Percentiles rank a stretch among this genome's conserved stretches.
Conservation (phyloP, 2,113 vertebrate species). For the Brachyistius frenatus region DNA sequence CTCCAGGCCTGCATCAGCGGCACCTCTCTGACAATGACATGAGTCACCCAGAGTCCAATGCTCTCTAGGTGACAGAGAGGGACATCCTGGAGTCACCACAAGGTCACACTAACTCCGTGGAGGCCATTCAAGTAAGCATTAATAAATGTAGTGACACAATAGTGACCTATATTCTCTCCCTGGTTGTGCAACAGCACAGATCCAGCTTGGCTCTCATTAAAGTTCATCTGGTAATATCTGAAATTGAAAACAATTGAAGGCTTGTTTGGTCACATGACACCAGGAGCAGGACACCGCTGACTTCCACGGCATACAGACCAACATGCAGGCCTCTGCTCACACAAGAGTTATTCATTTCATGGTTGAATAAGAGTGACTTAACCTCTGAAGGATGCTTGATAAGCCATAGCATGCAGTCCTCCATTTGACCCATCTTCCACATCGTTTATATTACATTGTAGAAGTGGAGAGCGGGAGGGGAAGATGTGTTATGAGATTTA, state of each 20-base stretch:
- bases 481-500: slow-evolving; percentile 38
- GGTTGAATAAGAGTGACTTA: slow-evolving; percentile 21
- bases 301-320: neutral
- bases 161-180: too few species aligned
- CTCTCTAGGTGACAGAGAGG: neutral
- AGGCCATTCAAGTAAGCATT: neutral
- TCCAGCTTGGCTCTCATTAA: slow-evolving; percentile 21
- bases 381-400: slow-evolving; percentile 45
- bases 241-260: slow-evolving; percentile 25
- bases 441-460: slow-evolving; percentile 24
- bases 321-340: neutral
- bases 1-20: slow-evolving; percentile 29
- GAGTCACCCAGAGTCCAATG: slow-evolving; percentile 12
- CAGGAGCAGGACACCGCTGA: too few species aligned
- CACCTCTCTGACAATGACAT: slow-evolving; percentile 21
- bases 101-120: neutral
- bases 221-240: slow-evolving; percentile 1
- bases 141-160: too few species aligned
- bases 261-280: too few species aligned
- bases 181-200: too few species aligned
- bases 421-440: slow-evolving; percentile 12
- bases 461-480: neutral
- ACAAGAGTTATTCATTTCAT: slow-evolving; percentile 9
- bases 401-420: neutral
- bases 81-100: neutral